Conservation (phyloP, 2,888 invertebrate genomes). For the Syritta pipiens region DNA sequence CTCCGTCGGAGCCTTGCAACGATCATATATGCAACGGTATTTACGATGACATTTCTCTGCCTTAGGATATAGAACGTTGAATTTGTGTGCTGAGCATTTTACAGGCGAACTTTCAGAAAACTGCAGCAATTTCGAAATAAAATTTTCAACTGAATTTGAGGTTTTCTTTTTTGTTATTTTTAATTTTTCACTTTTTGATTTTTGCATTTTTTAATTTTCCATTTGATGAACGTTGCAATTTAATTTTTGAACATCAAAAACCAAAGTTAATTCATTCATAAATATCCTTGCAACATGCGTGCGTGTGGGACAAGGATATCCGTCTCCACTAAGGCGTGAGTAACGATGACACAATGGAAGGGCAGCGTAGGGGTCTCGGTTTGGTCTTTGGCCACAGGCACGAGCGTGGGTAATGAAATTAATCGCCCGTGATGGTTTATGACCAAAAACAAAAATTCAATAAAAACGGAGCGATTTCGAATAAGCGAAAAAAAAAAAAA, state of each 20-base stretch:
- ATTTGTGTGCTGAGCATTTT: not conserved
- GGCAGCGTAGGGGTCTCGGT: not conserved
- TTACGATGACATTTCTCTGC: slow-evolving; percentile 24
- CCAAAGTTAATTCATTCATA: slow-evolving; percentile 10
- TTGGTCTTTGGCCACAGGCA: not conserved
- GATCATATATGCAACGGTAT: slow-evolving; percentile 16
- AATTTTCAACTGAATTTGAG: slow-evolving; percentile 2
- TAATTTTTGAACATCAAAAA: not conserved
- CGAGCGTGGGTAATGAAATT: slow-evolving; percentile 19
- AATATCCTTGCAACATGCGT: slow-evolving; percentile 1
- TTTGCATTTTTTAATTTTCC: not conserved
- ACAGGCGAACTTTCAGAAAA: not conserved
- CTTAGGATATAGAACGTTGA: slow-evolving; percentile 24
- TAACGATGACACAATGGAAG: not conserved
- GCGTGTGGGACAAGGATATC: not conserved
- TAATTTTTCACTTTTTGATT: too few relatives aligned
- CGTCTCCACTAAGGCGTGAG: not conserved
- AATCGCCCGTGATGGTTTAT: slow-evolving; percentile 21
- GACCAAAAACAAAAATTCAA: slow-evolving; percentile 8
- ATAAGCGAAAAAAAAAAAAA: not conserved
- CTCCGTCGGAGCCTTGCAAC: slow-evolving; percentile 19
- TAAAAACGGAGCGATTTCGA: not conserved
- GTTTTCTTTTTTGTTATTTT: not conserved
- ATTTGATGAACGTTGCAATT: slow-evolving; percentile 9
- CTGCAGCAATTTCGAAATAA: slow-evolving; percentile 14